Conservation (phyloP, 1,140 invertebrate genomes). For the Geopemphigus sp. region DNA sequence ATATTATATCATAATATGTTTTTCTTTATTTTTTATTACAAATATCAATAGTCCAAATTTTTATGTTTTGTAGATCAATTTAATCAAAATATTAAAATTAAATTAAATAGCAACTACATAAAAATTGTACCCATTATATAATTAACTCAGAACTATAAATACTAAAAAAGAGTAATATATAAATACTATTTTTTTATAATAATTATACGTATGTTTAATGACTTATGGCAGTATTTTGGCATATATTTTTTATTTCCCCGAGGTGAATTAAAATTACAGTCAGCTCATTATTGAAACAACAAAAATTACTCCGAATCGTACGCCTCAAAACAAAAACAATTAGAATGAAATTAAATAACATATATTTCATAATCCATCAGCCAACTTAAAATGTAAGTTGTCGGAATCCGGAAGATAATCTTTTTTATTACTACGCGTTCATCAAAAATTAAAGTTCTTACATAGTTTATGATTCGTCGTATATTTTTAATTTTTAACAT, state of each 20-base stretch:
- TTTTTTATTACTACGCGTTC: neutral
- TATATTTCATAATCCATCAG: neutral
- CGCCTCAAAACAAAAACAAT: neutral
- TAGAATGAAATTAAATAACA: neutral
- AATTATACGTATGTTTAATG: neutral
- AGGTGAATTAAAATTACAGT: neutral
- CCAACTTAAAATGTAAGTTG: slow-evolving; percentile 3
- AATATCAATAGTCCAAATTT: too few species aligned
- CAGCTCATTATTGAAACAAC: neutral
- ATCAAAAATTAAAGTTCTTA: neutral
- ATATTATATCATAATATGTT: too few species aligned
- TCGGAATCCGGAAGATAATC: neutral
- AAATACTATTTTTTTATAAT: neutral
- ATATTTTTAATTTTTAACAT: neutral
- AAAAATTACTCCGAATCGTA: neutral
- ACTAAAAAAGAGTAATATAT: too few species aligned
- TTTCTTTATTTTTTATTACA: too few species aligned
- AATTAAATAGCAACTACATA: too few species aligned
- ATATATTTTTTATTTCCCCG: too few species aligned
- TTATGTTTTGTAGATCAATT: too few species aligned
- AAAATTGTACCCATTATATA: too few species aligned
- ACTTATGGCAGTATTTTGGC: too few species aligned
- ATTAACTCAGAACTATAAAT: too few species aligned
- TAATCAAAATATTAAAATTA: too few species aligned
- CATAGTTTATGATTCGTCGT: neutral